Conservation (phyloP, 2,888 invertebrate genomes). For the Allophyes oxyacanthae region DNA sequence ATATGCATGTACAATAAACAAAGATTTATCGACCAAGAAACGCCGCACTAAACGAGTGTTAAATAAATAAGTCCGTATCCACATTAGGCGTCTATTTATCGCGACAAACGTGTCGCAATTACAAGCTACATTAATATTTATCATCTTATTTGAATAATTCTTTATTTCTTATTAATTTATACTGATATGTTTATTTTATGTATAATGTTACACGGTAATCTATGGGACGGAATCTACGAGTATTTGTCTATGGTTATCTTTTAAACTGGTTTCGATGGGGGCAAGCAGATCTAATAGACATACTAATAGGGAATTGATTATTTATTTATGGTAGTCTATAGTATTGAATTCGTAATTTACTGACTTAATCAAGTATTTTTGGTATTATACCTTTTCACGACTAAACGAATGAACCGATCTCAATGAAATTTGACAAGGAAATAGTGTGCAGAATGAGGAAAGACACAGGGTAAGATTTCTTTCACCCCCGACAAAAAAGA, state of each 20-base stretch:
- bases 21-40: conserved; percentile 18
- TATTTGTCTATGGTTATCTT: conserved; percentile 1
- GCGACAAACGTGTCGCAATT: conserved; percentile 50
- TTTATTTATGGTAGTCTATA: neutral
- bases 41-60: conserved; percentile 16
- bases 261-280: conserved; percentile 10
- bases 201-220: conserved; percentile 25
- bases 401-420: no score
- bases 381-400: no score
- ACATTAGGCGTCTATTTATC: conserved; percentile 41
- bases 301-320: neutral
- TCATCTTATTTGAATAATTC: conserved; percentile 44
- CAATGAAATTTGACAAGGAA: no score
- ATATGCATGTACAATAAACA: conserved; percentile 37
- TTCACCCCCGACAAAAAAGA: no score
- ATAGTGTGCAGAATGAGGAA: no score
- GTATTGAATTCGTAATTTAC: no score
- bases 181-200: conserved; percentile 21
- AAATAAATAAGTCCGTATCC: conserved; percentile 37
- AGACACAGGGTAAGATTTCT: no score
- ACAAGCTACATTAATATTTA: conserved; percentile 43
- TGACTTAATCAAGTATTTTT: no score
- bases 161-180: conserved; percentile 31
- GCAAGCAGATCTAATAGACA: neutral
- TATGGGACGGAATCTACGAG: conserved; percentile 17